These are phyloP conservation scores for Himalopsyche anomala DNA, from an alignment of 2,888 invertebrate genomes.

Conservation along the genomic window DNA sequence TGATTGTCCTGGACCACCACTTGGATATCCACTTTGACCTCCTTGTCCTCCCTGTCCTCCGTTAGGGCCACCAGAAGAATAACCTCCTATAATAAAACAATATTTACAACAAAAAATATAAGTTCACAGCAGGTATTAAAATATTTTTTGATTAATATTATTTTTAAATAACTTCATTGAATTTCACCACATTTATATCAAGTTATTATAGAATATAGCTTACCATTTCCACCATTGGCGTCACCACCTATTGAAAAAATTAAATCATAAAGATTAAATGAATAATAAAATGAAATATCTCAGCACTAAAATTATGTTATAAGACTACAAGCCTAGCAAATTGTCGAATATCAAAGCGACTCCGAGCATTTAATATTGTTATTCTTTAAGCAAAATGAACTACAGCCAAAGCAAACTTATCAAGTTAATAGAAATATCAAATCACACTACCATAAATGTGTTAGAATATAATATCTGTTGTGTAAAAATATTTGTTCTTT, in stretches of 20 bases:
- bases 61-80: constrained; percentile 61
- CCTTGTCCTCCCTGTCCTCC: constrained; percentile 65
- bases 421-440: background rate
- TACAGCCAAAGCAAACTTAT: constrained; percentile 10
- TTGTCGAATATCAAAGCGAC: constrained; percentile 65
- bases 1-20: constrained; percentile 67
- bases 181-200: too few relatives aligned
- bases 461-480: too few relatives aligned
- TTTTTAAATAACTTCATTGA: background rate
- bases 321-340: constrained; percentile 59
- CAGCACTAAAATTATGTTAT: background rate
- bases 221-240: constrained; percentile 60
- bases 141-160: background rate
- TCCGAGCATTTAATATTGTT: constrained; percentile 59
- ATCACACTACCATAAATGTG: background rate
- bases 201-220: background rate
- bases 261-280: constrained; percentile 17
- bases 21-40: constrained; percentile 68
- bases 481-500: too few relatives aligned
- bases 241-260: constrained; percentile 61
- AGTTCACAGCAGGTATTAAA: too few relatives aligned
- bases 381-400: constrained; percentile 33
- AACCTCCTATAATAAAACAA: constrained; percentile 61
- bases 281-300: background rate
- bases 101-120: background rate